Evolutionary conservation across 1,140 invertebrate genomes (phyloP).

Genomic region (Tetragnatha versicolor): DNA sequence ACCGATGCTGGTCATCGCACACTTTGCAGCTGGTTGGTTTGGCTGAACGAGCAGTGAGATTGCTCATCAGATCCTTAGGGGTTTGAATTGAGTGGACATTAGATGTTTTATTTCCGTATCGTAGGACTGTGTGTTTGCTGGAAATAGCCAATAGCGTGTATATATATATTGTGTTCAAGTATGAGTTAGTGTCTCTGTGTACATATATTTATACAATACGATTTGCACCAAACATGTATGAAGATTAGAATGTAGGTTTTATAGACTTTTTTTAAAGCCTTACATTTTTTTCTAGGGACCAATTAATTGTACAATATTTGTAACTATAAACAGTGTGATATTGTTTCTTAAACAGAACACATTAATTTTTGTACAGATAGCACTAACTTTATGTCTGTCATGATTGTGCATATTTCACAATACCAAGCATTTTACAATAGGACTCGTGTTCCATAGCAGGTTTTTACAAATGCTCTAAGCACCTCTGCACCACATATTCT

Average conservation of each 20-base stretch:
- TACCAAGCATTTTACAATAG: too few relatives aligned
- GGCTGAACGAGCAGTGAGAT: too few relatives aligned
- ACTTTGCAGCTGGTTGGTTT: background rate
- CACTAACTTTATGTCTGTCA: slow-evolving; percentile 32
- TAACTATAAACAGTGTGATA: slow-evolving; percentile 42
- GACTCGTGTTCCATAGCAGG: too few relatives aligned
- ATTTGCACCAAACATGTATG: slow-evolving; percentile 26
- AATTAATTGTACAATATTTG: slow-evolving; percentile 28
- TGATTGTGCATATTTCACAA: slow-evolving; percentile 17
- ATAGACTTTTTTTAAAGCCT: slow-evolving; percentile 19
- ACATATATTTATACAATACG: slow-evolving; percentile 35
- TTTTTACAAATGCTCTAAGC: too few relatives aligned
- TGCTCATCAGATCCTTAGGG: too few relatives aligned
- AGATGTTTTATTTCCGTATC: background rate
- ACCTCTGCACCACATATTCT: too few relatives aligned
- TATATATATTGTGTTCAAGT: slow-evolving; percentile 19
- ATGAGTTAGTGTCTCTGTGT: slow-evolving; percentile 34
- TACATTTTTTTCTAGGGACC: slow-evolving; percentile 44
- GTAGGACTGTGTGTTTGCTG: slow-evolving; percentile 2
- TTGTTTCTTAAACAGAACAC: slow-evolving; percentile 38
- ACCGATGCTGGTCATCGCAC: slow-evolving; percentile 46
- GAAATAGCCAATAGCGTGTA: slow-evolving; percentile 15
- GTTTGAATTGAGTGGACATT: slow-evolving; percentile 11
- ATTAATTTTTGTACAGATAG: slow-evolving; percentile 37
- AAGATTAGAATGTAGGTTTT: slow-evolving; percentile 6